Evolutionary conservation across 1,140 invertebrate species (phyloP).

Genomic region (Fragariocoptes setiger): DNA sequence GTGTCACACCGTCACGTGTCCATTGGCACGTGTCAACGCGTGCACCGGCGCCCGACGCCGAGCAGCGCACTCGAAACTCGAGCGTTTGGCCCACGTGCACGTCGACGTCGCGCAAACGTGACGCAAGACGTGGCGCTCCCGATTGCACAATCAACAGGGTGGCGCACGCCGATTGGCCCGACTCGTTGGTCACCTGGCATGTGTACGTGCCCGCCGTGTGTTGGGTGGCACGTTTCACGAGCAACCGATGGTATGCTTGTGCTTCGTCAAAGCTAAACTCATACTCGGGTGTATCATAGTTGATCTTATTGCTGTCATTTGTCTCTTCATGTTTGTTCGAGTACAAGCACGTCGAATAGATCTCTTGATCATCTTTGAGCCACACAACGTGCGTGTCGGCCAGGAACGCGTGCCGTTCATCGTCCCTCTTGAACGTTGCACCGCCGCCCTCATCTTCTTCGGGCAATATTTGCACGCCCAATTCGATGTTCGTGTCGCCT

Average conservation of each 20-base stretch:
- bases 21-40: not conserved
- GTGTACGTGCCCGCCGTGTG: not conserved
- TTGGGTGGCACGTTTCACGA: not conserved
- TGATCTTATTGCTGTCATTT: too few relatives aligned
- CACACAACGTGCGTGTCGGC: not conserved
- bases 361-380: not conserved
- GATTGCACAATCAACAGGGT: not conserved
- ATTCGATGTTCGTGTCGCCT: not conserved
- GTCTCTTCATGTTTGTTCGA: too few relatives aligned
- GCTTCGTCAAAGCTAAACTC: not conserved
- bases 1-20: not conserved
- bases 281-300: not conserved
- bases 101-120: not conserved
- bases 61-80: not conserved
- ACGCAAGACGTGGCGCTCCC: not conserved
- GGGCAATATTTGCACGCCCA: not conserved
- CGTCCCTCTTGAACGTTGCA: too few relatives aligned
- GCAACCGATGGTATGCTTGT: not conserved
- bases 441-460: not conserved
- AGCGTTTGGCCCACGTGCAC: not conserved
- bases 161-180: not conserved
- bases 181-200: not conserved
- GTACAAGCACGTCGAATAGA: too few relatives aligned
- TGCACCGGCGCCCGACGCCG: not conserved
- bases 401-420: not conserved